A percentile compares a stretch with the other conserved stretches of the same genome.
Evolutionary conservation across 2,113 vertebrate genomes (phyloP).

Genomic region (Chaenogobius annularis): DNA sequence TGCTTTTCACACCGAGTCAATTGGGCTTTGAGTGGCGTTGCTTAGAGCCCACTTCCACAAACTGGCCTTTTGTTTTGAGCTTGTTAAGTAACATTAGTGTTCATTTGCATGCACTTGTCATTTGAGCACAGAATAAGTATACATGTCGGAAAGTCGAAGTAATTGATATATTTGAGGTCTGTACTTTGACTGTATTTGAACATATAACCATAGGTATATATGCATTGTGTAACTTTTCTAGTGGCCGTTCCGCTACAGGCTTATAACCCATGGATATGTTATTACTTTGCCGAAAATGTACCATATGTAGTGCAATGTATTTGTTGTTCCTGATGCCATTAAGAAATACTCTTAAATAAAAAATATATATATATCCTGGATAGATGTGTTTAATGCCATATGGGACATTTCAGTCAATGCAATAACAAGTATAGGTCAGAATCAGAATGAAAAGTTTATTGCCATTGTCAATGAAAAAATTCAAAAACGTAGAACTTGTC

Average conservation of each 20-base stretch:
- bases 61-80: background rate
- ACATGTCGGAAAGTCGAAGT: background rate
- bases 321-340: background rate
- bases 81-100: background rate
- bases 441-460: too few relatives aligned
- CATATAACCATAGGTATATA: background rate
- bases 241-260: background rate
- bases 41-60: background rate
- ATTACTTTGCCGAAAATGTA: background rate
- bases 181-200: background rate
- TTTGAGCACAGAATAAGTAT: background rate
- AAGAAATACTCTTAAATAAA: background rate
- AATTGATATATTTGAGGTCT: background rate
- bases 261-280: background rate
- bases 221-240: background rate
- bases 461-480: too few relatives aligned
- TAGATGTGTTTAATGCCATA: background rate
- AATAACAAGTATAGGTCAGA: too few relatives aligned
- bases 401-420: background rate
- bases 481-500: too few relatives aligned
- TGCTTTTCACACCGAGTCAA: conserved; percentile 4
- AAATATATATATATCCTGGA: too few relatives aligned
- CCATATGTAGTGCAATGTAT: background rate
- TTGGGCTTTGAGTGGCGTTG: background rate
- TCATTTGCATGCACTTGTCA: background rate